A percentile compares a stretch with the other conserved stretches of the same genome.
These are phyloP conservation scores for Mactra quadrangularis DNA, from an alignment of 1,140 invertebrate genomes.

Conservation along the genomic window DNA sequence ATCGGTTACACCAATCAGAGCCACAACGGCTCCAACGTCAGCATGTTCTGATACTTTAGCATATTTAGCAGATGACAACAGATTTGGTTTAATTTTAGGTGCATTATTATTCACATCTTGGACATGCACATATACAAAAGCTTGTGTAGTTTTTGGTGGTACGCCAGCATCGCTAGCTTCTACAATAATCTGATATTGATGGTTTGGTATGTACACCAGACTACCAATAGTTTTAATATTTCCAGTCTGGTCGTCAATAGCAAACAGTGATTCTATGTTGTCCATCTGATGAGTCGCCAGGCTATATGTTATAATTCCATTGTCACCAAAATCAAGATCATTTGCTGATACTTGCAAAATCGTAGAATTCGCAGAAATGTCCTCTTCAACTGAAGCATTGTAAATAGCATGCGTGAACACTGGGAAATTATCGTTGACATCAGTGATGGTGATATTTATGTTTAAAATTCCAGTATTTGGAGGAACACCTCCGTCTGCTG, in stretches of 20 bases:
- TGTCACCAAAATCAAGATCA: conserved; percentile 67
- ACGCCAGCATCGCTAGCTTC: conserved; percentile 57
- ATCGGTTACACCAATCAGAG: conserved; percentile 48
- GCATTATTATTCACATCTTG: conserved; percentile 61
- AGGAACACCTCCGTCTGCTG: conserved; percentile 89
- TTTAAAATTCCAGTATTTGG: conserved; percentile 89
- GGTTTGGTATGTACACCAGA: conserved; percentile 41
- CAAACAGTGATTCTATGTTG: conserved; percentile 49
- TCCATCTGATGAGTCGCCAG: conserved; percentile 47
- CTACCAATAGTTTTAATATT: conserved; percentile 52
- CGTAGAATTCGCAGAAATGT: conserved; percentile 53
- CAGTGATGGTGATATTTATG: conserved; percentile 93
- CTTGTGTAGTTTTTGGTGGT: conserved; percentile 52
- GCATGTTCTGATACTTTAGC: conserved; percentile 58
- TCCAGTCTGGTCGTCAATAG: conserved; percentile 42
- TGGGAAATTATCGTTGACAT: conserved; percentile 96
- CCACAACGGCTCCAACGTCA: conserved; percentile 44
- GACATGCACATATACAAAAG: conserved; percentile 50
- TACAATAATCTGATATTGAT: conserved; percentile 55
- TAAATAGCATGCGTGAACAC: conserved; percentile 91
- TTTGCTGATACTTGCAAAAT: conserved; percentile 65
- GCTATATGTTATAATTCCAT: conserved; percentile 61
- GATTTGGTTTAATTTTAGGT: conserved; percentile 53
- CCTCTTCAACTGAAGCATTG: conserved; percentile 55
- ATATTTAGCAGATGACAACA: conserved; percentile 40